Conservation (phyloP, 1,140 invertebrate species). For the Augochlora pura region DNA sequence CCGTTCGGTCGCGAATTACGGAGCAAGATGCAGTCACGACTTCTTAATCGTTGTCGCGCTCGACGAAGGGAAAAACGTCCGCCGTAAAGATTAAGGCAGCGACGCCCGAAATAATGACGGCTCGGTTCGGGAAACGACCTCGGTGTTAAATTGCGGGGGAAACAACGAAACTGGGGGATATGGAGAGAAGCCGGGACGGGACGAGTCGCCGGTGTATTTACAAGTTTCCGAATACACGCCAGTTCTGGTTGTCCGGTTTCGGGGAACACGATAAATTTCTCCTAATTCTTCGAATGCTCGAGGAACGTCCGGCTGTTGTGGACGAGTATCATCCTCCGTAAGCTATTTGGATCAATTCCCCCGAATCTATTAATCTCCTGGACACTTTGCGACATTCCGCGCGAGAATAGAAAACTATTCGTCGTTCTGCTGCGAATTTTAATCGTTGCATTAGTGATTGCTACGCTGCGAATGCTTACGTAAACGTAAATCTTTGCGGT, state of each 20-base stretch:
- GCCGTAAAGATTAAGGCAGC: neutral
- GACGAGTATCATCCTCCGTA: neutral
- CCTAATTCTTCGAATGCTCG: conserved; percentile 35
- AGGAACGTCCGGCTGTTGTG: neutral
- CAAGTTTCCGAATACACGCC: conserved; percentile 10
- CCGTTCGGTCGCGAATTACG: too few species aligned
- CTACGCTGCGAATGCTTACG: too few species aligned
- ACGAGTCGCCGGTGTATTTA: conserved; percentile 39
- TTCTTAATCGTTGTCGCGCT: neutral
- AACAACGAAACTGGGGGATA: conserved; percentile 17
- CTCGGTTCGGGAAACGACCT: conserved; percentile 23
- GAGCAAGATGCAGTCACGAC: neutral
- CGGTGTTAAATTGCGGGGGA: conserved; percentile 44
- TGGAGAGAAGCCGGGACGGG: neutral
- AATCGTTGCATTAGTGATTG: neutral
- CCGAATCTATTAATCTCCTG: neutral
- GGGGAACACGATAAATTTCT: conserved; percentile 41
- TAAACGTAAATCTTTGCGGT: too few species aligned
- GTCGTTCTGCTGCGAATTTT: neutral
- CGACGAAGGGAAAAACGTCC: neutral
- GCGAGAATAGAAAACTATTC: neutral
- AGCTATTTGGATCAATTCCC: neutral
- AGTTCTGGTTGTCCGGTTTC: neutral
- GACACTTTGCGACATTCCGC: neutral
- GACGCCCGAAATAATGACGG: conserved; percentile 6